Evolutionary conservation across 2,888 invertebrate genomes (phyloP), one percentile per base, ranked within the genome.

Genomic region (Papilio protenor): DNA sequence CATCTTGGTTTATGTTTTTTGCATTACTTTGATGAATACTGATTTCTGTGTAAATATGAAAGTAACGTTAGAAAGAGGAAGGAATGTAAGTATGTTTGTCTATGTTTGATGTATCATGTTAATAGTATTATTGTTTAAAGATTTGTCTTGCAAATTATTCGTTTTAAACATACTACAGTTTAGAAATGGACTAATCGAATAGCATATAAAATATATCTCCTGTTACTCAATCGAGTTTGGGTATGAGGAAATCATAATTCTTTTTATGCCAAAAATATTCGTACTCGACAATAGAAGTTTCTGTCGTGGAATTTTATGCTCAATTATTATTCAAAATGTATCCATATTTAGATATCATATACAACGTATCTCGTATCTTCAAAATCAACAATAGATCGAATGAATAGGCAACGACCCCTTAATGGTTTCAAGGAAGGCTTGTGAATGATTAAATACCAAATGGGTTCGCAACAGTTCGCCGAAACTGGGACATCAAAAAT

Each of bases 221-320:
- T 6, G 16, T 27, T 33, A 27, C 18, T 64, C 5, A 16, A 64
- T 64, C 21, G 18, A 33, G 18, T 59, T 59, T 27, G 64, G 14
- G 64, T 33, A 64, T 33, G 33, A 64, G 33, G 27, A 72, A 55
- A 23, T 3, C 52, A 27, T 72, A 40, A 55, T 21, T 72, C 12
- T 55, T 72, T 74, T 74, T n/a, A 66, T 52, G 74, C 66, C 66
- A 66, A 75, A 40, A 40, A 64, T 49, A 33, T 66, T 33, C 27
- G 64, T 27, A 61, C 18, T 1, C 61, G 47, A 66, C 66, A 52
- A 52, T 52, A 49, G 33, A n/a, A 49, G 27, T 75, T 66, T n/a
- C 64, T 52, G 33, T 23, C 52, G 64, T 75, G 64, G 64, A 75
- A 66, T 66, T 75, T 75, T 75, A 75, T 33, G 52, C 52, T n/a